Conservation (phyloP, 2,113 vertebrate genomes). For the Erythrocercus mccallii region DNA sequence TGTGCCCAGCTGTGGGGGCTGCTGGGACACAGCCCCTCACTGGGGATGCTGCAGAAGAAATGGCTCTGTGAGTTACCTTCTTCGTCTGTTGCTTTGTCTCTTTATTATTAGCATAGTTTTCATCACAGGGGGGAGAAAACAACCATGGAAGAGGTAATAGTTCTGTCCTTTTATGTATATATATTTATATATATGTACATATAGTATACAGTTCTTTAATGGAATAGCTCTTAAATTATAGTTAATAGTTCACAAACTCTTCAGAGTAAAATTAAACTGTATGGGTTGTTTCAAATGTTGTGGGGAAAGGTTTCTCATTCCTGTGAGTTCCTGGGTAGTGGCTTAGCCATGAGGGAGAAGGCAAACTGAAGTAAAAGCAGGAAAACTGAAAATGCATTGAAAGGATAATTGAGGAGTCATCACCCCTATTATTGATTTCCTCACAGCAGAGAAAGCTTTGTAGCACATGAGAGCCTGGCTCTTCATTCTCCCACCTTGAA, state of each 20-base stretch:
- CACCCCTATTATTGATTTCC: not conserved
- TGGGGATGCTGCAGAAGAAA: not conserved
- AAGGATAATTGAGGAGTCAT: not conserved
- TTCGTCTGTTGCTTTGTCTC: not conserved
- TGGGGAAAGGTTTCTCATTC: not conserved
- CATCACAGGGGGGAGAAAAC: not conserved
- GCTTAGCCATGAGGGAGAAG: not conserved
- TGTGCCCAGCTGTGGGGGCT: not conserved
- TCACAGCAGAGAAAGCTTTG: not conserved
- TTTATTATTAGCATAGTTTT: not conserved
- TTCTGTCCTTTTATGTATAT: not conserved
- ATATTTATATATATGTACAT: not conserved
- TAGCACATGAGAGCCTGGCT: not conserved
- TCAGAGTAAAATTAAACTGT: not conserved
- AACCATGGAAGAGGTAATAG: not conserved
- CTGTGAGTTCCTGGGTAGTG: not conserved
- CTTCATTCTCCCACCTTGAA: not conserved
- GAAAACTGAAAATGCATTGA: not conserved
- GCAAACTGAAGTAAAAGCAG: not conserved
- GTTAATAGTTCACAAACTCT: not conserved
- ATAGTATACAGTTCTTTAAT: not conserved
- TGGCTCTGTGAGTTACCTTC: accelerated
- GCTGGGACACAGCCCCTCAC: not conserved
- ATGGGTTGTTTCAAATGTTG: not conserved
- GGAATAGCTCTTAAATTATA: not conserved